Conservation (phyloP, 2,797 vertebrate species). For the Hyperoplus lanceolatus region DNA sequence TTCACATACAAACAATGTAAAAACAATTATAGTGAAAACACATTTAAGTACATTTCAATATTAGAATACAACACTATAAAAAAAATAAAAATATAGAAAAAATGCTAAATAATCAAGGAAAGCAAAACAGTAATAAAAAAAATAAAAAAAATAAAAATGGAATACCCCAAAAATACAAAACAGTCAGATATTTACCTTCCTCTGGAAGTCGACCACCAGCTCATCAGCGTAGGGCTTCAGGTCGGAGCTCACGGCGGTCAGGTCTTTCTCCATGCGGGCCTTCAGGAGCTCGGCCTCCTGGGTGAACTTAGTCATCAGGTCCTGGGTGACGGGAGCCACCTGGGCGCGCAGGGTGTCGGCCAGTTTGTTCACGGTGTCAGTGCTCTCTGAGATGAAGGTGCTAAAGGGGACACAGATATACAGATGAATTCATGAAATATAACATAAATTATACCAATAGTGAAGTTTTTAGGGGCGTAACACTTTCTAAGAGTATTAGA, state of each 20-base stretch:
- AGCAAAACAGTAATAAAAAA: too few species aligned
- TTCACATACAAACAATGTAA: too few species aligned
- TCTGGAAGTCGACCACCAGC: slow-evolving; percentile 60
- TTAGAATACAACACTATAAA: too few species aligned
- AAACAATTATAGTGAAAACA: too few species aligned
- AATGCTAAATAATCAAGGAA: too few species aligned
- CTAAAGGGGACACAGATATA: slow-evolving; percentile 56
- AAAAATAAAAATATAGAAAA: too few species aligned
- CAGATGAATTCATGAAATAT: background rate
- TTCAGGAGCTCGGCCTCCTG: slow-evolving; percentile 77
- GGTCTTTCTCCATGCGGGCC: slow-evolving; percentile 66
- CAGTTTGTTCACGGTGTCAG: slow-evolving; percentile 59
- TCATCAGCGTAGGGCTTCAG: slow-evolving; percentile 68
- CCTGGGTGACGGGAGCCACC: slow-evolving; percentile 69
- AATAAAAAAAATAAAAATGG: too few species aligned
- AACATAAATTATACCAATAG: too few species aligned
- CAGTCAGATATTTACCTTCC: slow-evolving; percentile 14
- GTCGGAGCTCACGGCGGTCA: slow-evolving; percentile 42
- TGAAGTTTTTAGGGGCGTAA: too few species aligned
- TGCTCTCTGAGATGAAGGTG: slow-evolving; percentile 71
- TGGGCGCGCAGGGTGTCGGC: slow-evolving; percentile 49
- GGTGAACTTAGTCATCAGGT: slow-evolving; percentile 68
- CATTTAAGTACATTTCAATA: too few species aligned
- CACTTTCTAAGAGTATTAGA: too few species aligned
- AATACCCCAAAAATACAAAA: too few species aligned